A percentile compares a stretch with the other conserved stretches of the same genome.
Conservation (phyloP, 1,140 invertebrate species). For the Calliphora vicina region DNA sequence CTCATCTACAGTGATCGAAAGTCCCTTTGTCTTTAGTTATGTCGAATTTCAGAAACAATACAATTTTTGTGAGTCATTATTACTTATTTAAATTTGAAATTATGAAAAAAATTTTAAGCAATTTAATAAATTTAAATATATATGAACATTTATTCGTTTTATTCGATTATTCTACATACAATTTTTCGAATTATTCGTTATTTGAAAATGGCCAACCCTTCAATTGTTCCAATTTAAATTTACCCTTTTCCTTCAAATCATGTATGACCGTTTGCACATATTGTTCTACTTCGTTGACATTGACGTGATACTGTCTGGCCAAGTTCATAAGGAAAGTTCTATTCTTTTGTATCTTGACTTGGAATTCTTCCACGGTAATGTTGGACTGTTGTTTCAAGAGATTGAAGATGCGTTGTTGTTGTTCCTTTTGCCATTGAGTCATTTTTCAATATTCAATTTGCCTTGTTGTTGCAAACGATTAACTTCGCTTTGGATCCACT, state of each 20-base stretch:
- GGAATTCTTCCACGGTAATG: slow-evolving; percentile 56
- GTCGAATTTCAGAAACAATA: too few species aligned
- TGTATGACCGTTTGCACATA: slow-evolving; percentile 56
- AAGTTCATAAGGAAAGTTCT: slow-evolving; percentile 50
- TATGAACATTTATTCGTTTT: too few species aligned
- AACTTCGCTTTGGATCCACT: slow-evolving; percentile 55
- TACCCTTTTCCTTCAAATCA: slow-evolving; percentile 51
- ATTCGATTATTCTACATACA: too few species aligned
- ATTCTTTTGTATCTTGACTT: slow-evolving; percentile 55
- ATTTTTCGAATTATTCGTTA: too few species aligned
- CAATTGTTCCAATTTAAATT: slow-evolving; percentile 56
- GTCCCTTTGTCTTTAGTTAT: too few species aligned
- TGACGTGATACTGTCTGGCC: slow-evolving; percentile 58
- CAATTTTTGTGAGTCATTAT: too few species aligned
- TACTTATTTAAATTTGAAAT: too few species aligned
- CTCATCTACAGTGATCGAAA: too few species aligned
- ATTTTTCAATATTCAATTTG: slow-evolving; percentile 56
- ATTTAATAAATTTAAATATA: too few species aligned
- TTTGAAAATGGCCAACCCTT: slow-evolving; percentile 56
- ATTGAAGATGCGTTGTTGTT: slow-evolving; percentile 52
- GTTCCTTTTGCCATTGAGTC: slow-evolving; percentile 54
- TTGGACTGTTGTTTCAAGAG: slow-evolving; percentile 53
- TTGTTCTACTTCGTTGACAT: slow-evolving; percentile 51
- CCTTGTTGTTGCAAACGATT: slow-evolving; percentile 53
- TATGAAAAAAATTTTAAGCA: too few species aligned